Evolutionary conservation across 2,113 vertebrate species (phyloP).

Genomic region (Scolopax mira): DNA sequence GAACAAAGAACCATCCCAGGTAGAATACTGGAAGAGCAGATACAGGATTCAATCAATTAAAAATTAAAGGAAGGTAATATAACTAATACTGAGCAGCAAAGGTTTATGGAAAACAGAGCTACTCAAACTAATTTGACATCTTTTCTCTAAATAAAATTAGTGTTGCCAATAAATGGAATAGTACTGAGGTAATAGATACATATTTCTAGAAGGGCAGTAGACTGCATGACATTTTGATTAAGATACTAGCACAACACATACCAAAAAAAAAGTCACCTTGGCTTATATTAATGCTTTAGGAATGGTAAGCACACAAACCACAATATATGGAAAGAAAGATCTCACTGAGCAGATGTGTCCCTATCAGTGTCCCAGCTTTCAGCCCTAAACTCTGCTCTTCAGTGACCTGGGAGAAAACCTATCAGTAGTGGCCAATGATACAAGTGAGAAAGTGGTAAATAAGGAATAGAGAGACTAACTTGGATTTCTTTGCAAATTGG

Average conservation of each 20-base stretch:
- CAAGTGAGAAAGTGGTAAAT: neutral
- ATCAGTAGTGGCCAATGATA: neutral
- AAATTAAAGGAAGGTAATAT: slow-evolving; percentile 52
- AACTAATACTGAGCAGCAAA: slow-evolving; percentile 32
- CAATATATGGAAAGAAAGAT: neutral
- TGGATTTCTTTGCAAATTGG: neutral
- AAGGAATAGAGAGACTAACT: neutral
- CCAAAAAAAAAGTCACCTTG: neutral
- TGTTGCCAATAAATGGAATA: slow-evolving; percentile 43
- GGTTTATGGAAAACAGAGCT: slow-evolving; percentile 62
- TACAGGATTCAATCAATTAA: slow-evolving; percentile 20
- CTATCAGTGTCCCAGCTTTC: neutral
- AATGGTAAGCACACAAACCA: neutral
- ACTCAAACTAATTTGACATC: slow-evolving; percentile 52
- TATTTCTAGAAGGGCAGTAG: neutral
- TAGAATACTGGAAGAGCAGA: neutral
- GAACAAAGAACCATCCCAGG: neutral
- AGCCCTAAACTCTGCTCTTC: neutral
- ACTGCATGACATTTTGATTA: slow-evolving; percentile 10
- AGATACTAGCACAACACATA: neutral
- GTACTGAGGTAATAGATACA: slow-evolving; percentile 21
- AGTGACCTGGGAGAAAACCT: neutral
- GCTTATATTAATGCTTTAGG: neutral
- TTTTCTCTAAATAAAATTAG: slow-evolving; percentile 62
- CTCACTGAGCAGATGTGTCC: neutral